These are phyloP conservation scores for Drosophila littoralis DNA, from an alignment of 1,140 invertebrate genomes.

Conservation along the genomic window DNA sequence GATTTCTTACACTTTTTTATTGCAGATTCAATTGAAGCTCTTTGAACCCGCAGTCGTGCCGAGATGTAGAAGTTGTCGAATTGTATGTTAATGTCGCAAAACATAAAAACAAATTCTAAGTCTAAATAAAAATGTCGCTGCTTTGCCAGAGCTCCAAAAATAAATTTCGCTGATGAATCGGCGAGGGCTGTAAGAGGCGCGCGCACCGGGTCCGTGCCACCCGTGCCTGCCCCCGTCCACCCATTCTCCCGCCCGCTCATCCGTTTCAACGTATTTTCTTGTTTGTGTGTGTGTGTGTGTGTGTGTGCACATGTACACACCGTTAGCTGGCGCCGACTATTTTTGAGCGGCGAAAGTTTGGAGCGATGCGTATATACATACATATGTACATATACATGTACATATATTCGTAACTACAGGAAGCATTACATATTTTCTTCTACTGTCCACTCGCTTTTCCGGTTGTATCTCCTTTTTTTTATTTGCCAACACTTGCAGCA, in stretches of 20 bases:
- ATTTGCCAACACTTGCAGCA: constrained; percentile 8
- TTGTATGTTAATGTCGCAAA: constrained; percentile 67
- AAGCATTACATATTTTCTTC: neutral
- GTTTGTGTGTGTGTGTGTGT: too few species aligned
- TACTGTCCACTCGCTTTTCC: constrained; percentile 21
- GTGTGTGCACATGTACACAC: constrained; percentile 13
- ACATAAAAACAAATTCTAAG: constrained; percentile 71
- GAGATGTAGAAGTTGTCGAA: constrained; percentile 62
- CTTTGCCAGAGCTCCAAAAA: constrained; percentile 76
- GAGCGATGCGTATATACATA: constrained; percentile 23
- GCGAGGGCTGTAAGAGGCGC: constrained; percentile 48
- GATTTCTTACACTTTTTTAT: constrained; percentile 29
- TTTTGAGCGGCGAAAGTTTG: constrained; percentile 61
- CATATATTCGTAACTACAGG: neutral
- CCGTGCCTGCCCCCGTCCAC: neutral
- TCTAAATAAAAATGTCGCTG: constrained; percentile 74
- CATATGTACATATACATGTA: neutral
- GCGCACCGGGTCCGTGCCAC: constrained; percentile 56
- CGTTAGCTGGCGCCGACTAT: constrained; percentile 40
- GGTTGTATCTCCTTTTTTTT: constrained; percentile 15
- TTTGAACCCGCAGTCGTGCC: constrained; percentile 9
- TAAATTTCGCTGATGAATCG: constrained; percentile 69
- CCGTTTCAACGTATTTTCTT: constrained; percentile 3
- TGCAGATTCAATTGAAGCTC: constrained; percentile 30
- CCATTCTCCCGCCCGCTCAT: neutral